Evolutionary conservation across 2,113 vertebrate genomes (phyloP).

Genomic region (Phocoena sinus): DNA sequence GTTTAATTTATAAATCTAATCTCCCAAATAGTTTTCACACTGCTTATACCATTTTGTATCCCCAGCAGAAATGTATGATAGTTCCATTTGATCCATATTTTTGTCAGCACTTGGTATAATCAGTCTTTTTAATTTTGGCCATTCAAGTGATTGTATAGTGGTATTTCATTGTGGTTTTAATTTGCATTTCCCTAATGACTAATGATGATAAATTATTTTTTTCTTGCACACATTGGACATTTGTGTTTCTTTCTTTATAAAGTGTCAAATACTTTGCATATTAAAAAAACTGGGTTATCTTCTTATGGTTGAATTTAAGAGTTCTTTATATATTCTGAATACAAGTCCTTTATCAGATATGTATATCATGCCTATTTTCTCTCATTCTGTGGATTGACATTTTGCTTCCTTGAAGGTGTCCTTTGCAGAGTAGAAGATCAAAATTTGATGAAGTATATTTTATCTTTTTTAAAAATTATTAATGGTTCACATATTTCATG

Average conservation of each 20-base stretch:
- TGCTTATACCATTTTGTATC: not conserved
- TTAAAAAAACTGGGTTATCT: not conserved
- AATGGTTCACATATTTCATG: not conserved
- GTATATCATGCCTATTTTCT: not conserved
- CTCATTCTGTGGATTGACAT: not conserved
- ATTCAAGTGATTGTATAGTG: not conserved
- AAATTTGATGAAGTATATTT: not conserved
- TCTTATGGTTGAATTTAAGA: not conserved
- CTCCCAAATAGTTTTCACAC: not conserved
- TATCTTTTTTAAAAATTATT: not conserved
- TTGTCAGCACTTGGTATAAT: not conserved
- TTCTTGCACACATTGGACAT: not conserved
- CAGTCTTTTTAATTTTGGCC: not conserved
- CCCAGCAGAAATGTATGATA: not conserved
- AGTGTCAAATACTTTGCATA: not conserved
- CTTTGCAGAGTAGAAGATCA: not conserved
- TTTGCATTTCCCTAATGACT: not conserved
- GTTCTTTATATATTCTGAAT: not conserved
- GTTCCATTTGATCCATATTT: not conserved
- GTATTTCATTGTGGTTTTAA: not conserved
- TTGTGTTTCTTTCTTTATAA: not conserved
- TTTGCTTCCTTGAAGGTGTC: not conserved
- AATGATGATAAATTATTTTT: not conserved
- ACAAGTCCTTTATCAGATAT: not conserved
- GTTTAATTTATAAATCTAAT: not conserved